phyloP scores from a whole-genome alignment of 2,888 invertebrate genomes.

The Pteria penguin region DNA sequence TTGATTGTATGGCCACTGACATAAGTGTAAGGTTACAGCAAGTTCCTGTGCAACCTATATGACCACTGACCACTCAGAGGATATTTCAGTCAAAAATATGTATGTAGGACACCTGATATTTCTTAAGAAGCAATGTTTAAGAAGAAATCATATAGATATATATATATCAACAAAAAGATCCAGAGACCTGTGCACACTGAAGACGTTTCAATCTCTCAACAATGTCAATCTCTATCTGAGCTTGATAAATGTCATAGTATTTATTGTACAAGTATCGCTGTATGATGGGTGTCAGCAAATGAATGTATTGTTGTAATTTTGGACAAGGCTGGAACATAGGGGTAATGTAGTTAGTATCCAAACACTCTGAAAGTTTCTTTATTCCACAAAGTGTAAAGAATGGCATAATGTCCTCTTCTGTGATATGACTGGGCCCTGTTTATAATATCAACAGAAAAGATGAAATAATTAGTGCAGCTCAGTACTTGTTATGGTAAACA shows the following conservation, averaged over 20 bases:
- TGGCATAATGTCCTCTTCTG: slow-evolving; percentile 37
- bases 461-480: no score
- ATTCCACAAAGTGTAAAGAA: slow-evolving; percentile 61
- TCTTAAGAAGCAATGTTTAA: no score
- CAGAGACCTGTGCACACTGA: slow-evolving; percentile 64
- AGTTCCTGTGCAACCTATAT: no score
- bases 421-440: neutral
- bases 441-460: neutral
- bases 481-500: no score
- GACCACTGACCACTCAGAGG: no score
- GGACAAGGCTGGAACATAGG: slow-evolving; percentile 67
- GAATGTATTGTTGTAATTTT: slow-evolving; percentile 66
- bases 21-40: no score
- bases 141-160: no score
- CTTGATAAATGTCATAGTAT: slow-evolving; percentile 61
- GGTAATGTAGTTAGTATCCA: slow-evolving; percentile 56
- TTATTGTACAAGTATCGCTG: slow-evolving; percentile 67
- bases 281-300: slow-evolving; percentile 64
- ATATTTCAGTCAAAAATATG: no score
- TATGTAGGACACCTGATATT: no score
- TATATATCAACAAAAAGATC: no score
- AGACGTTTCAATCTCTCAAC: slow-evolving; percentile 55
- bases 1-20: no score
- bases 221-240: slow-evolving; percentile 51
- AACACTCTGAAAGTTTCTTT: slow-evolving; percentile 63